Evolutionary conservation across 2,113 vertebrate species (phyloP), one percentile per base, ranked within the genome.

Genomic region (Rhinolophus ferrumequinum): DNA sequence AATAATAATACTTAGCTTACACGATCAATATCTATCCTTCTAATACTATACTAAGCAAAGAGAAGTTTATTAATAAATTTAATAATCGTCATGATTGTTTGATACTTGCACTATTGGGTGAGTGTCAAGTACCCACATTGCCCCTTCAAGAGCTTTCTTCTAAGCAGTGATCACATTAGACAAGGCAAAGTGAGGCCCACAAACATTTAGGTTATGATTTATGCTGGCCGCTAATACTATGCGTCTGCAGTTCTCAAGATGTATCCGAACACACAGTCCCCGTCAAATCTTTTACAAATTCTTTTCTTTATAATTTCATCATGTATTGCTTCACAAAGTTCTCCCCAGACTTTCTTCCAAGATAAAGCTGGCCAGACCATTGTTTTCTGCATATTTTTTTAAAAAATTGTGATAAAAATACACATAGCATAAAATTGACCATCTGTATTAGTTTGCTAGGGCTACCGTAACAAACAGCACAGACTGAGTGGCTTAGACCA

Each of bases 291-390:
- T 62, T 85, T 80, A n/a, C 44, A 56, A 76, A 38, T 47, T 70
- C 44, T n/a, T 90, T 62, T 87, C 64, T 69, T 72, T 44, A 75
- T 5, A 18, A 66, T 80, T 35, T 52, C 56, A 33, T 88, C 9
- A 76, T 52, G 91, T 85, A 89, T 52, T 64, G 41, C 62, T 91
- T 97, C 64, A 84, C 35, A 91, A 88, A 76, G 14, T 50, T 88
- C 33, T 91, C 30, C 14, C 19, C 8, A 88, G 50, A 92, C 19
- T 84, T 94, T 80, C 54, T 88, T 33, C 33, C 50, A 88, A 52
- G 33, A 88, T 73, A 92, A 88, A 93, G 47, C 56, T 30, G 50
- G 19, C 67, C 41, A 73, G 56, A 52, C 28, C 8, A 88, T 60
- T 93, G 44, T 50, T 73, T 54, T 38, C 52, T 15, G n/a, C 26